phyloP scores from a whole-genome alignment of 2,113 vertebrate species.

The Antechinus flavipes region DNA sequence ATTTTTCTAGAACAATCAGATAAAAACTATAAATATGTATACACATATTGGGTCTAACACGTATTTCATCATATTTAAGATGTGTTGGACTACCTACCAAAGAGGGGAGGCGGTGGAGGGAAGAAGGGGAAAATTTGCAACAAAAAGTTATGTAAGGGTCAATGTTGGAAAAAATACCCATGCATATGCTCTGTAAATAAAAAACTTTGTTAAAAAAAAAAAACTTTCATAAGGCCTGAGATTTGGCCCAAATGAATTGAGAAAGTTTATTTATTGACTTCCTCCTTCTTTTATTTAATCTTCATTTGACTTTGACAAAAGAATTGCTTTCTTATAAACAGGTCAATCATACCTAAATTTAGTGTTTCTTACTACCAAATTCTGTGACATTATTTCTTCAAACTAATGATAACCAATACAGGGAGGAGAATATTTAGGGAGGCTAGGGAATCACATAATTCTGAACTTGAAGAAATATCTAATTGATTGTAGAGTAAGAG shows the following conservation, averaged over 20 bases:
- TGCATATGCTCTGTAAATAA: no score
- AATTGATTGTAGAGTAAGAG: neutral
- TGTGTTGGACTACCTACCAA: no score
- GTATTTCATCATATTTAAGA: no score
- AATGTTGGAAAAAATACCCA: no score
- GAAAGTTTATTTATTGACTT: conserved; percentile 32
- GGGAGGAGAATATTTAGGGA: neutral
- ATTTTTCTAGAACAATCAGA: no score
- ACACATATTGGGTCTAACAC: no score
- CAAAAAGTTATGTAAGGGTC: no score
- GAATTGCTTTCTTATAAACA: conserved; percentile 45
- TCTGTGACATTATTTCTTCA: conserved; percentile 42
- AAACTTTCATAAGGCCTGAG: neutral
- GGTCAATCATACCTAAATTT: neutral
- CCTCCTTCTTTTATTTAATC: conserved; percentile 32
- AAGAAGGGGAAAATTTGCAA: no score
- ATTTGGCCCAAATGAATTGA: conserved; percentile 30
- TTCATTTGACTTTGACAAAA: conserved; percentile 18
- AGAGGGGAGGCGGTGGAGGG: no score
- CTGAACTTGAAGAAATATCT: neutral
- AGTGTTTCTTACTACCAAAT: conserved; percentile 29
- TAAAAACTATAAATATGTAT: no score
- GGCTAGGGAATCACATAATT: neutral
- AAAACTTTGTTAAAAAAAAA: no score
- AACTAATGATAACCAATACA: conserved; percentile 27